A percentile compares a stretch with the other conserved stretches of the same genome.
phyloP scores from a whole-genome alignment of 2,888 invertebrate genomes.

The Lymantria dispar region DNA sequence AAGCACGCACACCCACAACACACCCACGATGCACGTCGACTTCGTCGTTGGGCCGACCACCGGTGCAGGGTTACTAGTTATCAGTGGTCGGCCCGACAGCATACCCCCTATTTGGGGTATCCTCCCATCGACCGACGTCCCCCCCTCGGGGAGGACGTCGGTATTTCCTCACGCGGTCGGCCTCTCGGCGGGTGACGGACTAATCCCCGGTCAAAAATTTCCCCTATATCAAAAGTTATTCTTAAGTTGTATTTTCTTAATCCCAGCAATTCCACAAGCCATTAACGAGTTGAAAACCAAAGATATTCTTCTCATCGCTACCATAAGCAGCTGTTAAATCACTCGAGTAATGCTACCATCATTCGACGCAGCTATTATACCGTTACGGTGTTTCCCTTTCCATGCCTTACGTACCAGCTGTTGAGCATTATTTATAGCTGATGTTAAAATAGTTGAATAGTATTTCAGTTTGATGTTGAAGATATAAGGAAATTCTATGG shows the following conservation, averaged over 20 bases:
- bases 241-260: not conserved
- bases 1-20: too few relatives aligned
- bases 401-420: slow-evolving; percentile 34
- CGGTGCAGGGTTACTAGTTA: too few relatives aligned
- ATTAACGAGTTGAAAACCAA: not conserved
- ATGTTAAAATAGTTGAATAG: slow-evolving; percentile 32
- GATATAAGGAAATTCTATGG: slow-evolving; percentile 6
- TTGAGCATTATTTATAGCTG: slow-evolving; percentile 30
- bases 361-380: slow-evolving; percentile 43
- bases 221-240: too few relatives aligned
- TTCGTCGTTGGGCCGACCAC: too few relatives aligned
- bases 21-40: too few relatives aligned
- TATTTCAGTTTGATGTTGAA: slow-evolving; percentile 9
- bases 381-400: slow-evolving; percentile 41
- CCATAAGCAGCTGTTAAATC: slow-evolving; percentile 37
- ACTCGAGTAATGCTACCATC: slow-evolving; percentile 28
- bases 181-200: too few relatives aligned
- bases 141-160: too few relatives aligned
- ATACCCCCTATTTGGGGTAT: too few relatives aligned
- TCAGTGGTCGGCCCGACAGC: too few relatives aligned
- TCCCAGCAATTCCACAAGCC: not conserved
- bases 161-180: too few relatives aligned
- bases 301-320: slow-evolving; percentile 8
- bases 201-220: too few relatives aligned
- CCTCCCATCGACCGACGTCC: too few relatives aligned